Base-by-base conservation (phyloP, 2,888 invertebrate species). In the Papilio protenor region DNA sequence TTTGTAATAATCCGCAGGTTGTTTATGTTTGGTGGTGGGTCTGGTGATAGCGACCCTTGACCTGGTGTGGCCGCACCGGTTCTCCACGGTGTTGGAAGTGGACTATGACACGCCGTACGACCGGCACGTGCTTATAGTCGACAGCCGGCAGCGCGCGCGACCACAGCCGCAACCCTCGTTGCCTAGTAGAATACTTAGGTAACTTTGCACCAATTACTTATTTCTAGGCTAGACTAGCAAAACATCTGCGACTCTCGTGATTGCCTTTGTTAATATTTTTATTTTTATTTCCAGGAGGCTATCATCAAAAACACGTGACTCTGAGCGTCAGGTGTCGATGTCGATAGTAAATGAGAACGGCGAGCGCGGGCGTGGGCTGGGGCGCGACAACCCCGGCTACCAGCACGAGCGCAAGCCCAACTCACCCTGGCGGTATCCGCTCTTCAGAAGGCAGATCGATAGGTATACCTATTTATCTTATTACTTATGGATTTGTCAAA, bases 81-180 rank as follows among this genome's bases (percentile, higher is more conserved):
- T 99, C 93, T 98, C 98, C 66, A 98, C 98, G 0, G 97, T 98
- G 82, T 93, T 98, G 78, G 98, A 98, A 90, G 97, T 98, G 69
- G 98, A 99, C 92, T 98, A 98, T 89, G 98, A 98, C 89, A 98
- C 98, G 21, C 98, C 98, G 0, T 98, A 98, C 88, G 98, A 98
- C 90, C 95, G 98, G 70, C 98, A 98, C 90, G 98, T 98, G 80
- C 98, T 98, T 78, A 97, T 98, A 80, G 98, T 98, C 85, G 98
- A 98, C 90, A 98, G 98, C 83, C 87, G 94, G 77, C 93, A 93
- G 83, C 85, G 93, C 21, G 94, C 94, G 23, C 85, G 94, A 23
- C 94, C 94, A 18, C 93, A 93, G 82, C 85, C 88, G 77, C 94
- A 93, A 79, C 87, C 87, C 21, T 94, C 94, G 6, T 83, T 94